These are phyloP conservation scores for Nowickia ferox DNA, from an alignment of 2,888 invertebrate genomes.

Conservation along the genomic window DNA sequence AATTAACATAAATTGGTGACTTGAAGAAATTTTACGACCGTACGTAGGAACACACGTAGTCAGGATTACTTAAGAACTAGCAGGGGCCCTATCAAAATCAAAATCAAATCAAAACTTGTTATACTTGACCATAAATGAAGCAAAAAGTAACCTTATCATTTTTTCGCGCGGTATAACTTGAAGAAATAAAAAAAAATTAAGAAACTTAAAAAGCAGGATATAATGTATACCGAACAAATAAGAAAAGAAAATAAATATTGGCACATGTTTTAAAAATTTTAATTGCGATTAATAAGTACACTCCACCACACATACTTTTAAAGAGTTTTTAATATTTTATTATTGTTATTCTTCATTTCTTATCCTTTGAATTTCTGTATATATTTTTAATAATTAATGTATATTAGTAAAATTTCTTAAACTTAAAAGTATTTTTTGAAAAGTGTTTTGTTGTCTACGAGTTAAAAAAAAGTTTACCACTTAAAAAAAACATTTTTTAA, in stretches of 20 bases:
- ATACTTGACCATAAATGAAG: background rate
- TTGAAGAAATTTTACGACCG: too few relatives aligned
- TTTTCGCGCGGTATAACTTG: background rate
- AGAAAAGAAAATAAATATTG: slow-evolving; percentile 56
- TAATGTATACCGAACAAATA: slow-evolving; percentile 80
- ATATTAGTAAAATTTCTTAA: slow-evolving; percentile 55
- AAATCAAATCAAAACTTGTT: too few relatives aligned
- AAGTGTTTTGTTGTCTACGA: background rate
- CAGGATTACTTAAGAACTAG: too few relatives aligned
- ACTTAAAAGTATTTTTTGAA: slow-evolving; percentile 33
- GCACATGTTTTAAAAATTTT: slow-evolving; percentile 39
- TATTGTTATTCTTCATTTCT: slow-evolving; percentile 14
- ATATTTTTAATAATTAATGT: slow-evolving; percentile 21
- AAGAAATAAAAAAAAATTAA: slow-evolving; percentile 21
- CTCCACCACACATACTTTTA: slow-evolving; percentile 12
- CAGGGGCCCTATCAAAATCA: too few relatives aligned
- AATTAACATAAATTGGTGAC: too few relatives aligned
- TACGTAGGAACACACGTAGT: too few relatives aligned
- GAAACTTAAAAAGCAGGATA: slow-evolving; percentile 75
- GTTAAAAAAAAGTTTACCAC: slow-evolving; percentile 6
- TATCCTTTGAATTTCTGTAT: slow-evolving; percentile 2
- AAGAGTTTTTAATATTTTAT: slow-evolving; percentile 11
- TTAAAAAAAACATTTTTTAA: slow-evolving; percentile 2
- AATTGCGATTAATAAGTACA: background rate
- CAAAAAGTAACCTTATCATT: background rate